Percentiles rank a stretch among this genome's conserved stretches.
Conservation (phyloP, 1,140 invertebrate genomes). For the Chionoecetes opilio region DNA sequence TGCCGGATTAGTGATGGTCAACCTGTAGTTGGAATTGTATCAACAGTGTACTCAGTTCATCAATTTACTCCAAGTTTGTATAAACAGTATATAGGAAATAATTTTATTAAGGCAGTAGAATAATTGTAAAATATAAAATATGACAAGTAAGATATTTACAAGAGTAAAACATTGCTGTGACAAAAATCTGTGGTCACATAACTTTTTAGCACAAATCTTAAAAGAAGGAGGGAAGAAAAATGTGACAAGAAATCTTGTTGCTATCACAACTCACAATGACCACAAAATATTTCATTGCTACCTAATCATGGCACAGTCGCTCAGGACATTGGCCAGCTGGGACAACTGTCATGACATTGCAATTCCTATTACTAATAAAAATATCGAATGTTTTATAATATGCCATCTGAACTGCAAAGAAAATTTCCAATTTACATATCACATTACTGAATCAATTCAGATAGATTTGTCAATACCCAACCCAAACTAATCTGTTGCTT, state of each 20-base stretch:
- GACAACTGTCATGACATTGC: constrained; percentile 45
- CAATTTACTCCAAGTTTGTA: background rate
- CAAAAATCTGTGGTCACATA: constrained; percentile 69
- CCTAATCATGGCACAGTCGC: constrained; percentile 76
- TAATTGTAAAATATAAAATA: constrained; percentile 81
- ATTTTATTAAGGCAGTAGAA: constrained; percentile 81
- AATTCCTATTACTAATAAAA: constrained; percentile 22
- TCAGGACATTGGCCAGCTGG: constrained; percentile 60
- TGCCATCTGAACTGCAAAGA: background rate
- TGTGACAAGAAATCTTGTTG: constrained; percentile 68
- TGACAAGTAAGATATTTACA: constrained; percentile 79
- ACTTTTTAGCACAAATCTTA: constrained; percentile 57
- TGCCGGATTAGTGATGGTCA: no score
- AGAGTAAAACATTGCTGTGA: constrained; percentile 78
- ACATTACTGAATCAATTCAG: constrained; percentile 49
- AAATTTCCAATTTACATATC: constrained; percentile 49
- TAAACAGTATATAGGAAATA: constrained; percentile 73
- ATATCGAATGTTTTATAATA: background rate
- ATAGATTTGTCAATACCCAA: constrained; percentile 22
- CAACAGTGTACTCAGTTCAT: background rate
- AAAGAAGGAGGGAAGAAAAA: constrained; percentile 58
- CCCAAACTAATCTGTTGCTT: background rate
- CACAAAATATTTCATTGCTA: constrained; percentile 74
- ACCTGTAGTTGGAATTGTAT: no score
- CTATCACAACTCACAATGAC: constrained; percentile 79